phyloP scores from a whole-genome alignment of 1,140 invertebrate species.

The Drosophila oshimai region DNA sequence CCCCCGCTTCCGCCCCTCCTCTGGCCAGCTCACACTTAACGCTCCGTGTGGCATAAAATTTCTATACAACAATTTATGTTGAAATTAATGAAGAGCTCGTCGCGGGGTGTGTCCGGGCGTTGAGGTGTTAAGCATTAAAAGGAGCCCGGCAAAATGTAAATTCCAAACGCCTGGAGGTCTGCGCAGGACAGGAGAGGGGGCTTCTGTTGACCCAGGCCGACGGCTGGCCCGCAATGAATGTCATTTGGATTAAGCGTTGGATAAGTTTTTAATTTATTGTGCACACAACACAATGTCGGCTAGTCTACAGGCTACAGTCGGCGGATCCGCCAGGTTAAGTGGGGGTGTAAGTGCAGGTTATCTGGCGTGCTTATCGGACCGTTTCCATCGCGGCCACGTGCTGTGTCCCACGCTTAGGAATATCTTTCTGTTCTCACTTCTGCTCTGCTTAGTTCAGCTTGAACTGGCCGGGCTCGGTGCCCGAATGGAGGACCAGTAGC shows the following conservation, averaged over 20 bases:
- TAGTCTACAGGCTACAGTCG: conserved; percentile 1
- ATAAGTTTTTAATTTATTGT: conserved; percentile 79
- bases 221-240: conserved; percentile 62
- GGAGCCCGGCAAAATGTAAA: conserved; percentile 45
- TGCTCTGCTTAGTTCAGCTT: conserved; percentile 39
- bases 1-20: not conserved
- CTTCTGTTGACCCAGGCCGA: conserved; percentile 39
- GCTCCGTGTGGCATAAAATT: conserved; percentile 67
- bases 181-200: not conserved
- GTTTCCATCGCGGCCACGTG: conserved; percentile 58
- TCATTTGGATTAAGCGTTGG: conserved; percentile 71
- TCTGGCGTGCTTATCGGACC: conserved; percentile 49
- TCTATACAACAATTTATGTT: conserved; percentile 65
- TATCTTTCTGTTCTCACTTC: not conserved
- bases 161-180: conserved; percentile 21
- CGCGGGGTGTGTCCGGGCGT: conserved; percentile 30
- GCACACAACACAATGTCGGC: conserved; percentile 52
- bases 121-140: conserved; percentile 63
- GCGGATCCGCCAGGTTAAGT: conserved; percentile 24
- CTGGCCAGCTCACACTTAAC: conserved; percentile 51
- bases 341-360: conserved; percentile 37
- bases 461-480: conserved; percentile 60
- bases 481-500: conserved; percentile 78
- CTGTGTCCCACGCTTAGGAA: conserved; percentile 44
- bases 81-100: conserved; percentile 68